These are phyloP conservation scores for Benthosema pterotum DNA, from an alignment of 2,797 vertebrate genomes.

Conservation along the genomic window DNA sequence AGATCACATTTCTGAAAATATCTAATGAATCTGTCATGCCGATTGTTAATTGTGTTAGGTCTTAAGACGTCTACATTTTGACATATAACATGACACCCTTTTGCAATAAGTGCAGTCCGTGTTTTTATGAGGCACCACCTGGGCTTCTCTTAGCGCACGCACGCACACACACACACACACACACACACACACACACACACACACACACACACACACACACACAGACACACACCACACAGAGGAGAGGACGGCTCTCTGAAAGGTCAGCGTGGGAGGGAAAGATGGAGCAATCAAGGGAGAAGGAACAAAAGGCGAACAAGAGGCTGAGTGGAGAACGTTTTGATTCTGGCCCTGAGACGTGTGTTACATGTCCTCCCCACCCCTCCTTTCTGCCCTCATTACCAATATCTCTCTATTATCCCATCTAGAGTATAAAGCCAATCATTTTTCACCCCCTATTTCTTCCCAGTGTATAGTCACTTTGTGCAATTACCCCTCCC, in stretches of 20 bases:
- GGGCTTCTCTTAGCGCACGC: conserved; percentile 3
- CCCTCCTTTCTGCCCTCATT: too few relatives aligned
- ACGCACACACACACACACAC: conserved; percentile 11
- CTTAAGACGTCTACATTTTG: conserved; percentile 9
- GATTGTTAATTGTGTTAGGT: conserved; percentile 22
- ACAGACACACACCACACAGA: conserved; percentile 8
- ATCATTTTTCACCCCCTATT: too few relatives aligned
- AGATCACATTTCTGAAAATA: conserved; percentile 13
- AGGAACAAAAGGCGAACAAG: background rate
- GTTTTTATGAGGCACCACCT: conserved; percentile 18
- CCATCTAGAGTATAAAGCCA: too few relatives aligned
- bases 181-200: conserved; percentile 11
- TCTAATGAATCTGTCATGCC: conserved; percentile 32
- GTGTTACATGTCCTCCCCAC: too few relatives aligned
- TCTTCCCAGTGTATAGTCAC: too few relatives aligned
- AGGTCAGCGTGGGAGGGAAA: conserved; percentile 24
- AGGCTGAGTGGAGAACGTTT: background rate
- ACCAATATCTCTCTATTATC: too few relatives aligned
- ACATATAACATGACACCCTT: conserved; percentile 19
- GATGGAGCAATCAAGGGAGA: background rate
- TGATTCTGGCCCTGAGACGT: too few relatives aligned
- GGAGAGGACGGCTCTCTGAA: background rate
- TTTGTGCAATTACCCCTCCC: too few relatives aligned
- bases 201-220: conserved; percentile 12
- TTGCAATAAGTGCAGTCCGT: background rate